Evolutionary conservation across 2,888 invertebrate genomes (phyloP).

Genomic region (Yponomeuta evonymella): DNA sequence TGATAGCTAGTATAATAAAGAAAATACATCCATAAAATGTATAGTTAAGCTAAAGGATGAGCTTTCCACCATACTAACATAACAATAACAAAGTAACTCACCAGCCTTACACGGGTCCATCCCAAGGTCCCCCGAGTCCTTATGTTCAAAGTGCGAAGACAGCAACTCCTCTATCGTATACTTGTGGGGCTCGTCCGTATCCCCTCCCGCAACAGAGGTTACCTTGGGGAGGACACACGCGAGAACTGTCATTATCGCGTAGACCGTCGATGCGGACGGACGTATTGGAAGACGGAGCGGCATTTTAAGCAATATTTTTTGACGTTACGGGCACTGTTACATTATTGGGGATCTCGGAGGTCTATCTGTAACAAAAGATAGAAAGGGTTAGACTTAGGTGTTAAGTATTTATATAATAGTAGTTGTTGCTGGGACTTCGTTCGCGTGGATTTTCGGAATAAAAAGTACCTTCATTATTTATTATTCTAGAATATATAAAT

Average conservation of each 20-base stretch:
- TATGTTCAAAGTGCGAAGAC: constrained; percentile 78
- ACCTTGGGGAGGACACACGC: constrained; percentile 38
- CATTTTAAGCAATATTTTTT: constrained; percentile 34
- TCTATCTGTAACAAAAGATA: constrained; percentile 6
- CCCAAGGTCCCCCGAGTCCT: constrained; percentile 84
- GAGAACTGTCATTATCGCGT: constrained; percentile 45
- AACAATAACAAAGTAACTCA: constrained; percentile 56
- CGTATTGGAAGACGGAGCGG: constrained; percentile 39
- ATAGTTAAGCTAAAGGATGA: neutral
- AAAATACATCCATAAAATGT: no score
- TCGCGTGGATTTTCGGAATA: no score
- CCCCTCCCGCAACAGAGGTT: constrained; percentile 44
- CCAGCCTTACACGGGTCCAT: constrained; percentile 92
- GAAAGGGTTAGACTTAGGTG: no score
- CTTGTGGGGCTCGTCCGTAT: constrained; percentile 57
- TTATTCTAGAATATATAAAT: no score
- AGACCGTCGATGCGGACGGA: constrained; percentile 38
- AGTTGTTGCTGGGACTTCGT: no score
- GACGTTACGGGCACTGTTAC: neutral
- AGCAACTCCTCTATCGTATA: constrained; percentile 83
- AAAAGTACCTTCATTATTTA: no score
- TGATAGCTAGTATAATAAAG: no score
- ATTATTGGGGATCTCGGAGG: neutral
- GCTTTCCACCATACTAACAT: neutral
- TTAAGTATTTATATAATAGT: no score